Evolutionary conservation across 2,888 invertebrate species (phyloP), one percentile per base, ranked within the genome.

Genomic region (Eumerus sabulonum): DNA sequence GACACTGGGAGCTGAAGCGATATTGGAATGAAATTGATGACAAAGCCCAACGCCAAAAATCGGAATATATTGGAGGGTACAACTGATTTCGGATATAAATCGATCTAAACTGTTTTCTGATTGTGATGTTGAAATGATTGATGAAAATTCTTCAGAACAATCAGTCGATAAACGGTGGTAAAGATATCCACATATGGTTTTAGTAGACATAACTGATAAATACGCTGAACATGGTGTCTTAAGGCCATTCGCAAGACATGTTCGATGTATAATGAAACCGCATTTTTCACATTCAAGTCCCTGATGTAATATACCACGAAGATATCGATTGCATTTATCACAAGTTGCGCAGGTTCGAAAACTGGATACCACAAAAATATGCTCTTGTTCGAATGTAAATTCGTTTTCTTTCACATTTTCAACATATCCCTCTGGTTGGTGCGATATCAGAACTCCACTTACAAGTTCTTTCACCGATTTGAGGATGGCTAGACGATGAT

Each of bases 271-370:
- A 76, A 93, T 91, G 83, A 93, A 88, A 67, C 93, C 93, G 87
- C 94, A 94, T 85, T 91, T 92, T 90, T 92, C 91, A 86, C 94
- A 94, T 82, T 93, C 90, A 76, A 93, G 91, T 56, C 94, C 94
- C 88, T 94, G 94, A 84, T 93, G 92, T 84, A 93, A 89, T 48
- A 94, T 89, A 50, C 94, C 94, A 83, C 93, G 90, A 82, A 94
- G 90, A 86, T 92, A 93, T 87, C 93, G 93, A 87, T 92, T 92
- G 88, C 94, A 94, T 87, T 93, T 92, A 87, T 93, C 92, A 89
- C 94, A 94, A 82, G 91, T 90, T 87, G 93, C 92, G 84, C 94
- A 89, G 67, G 90, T 90, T 83, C 92, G 91, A 88, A 94, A 94
- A 84, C 92, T 93, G 85, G 92, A 92, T 83, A 93, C 92, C 51